Percentiles rank a stretch among this genome's conserved stretches.
These are phyloP conservation scores for Pelochelys cantorii DNA, from an alignment of 2,797 vertebrate species.

Conservation along the genomic window DNA sequence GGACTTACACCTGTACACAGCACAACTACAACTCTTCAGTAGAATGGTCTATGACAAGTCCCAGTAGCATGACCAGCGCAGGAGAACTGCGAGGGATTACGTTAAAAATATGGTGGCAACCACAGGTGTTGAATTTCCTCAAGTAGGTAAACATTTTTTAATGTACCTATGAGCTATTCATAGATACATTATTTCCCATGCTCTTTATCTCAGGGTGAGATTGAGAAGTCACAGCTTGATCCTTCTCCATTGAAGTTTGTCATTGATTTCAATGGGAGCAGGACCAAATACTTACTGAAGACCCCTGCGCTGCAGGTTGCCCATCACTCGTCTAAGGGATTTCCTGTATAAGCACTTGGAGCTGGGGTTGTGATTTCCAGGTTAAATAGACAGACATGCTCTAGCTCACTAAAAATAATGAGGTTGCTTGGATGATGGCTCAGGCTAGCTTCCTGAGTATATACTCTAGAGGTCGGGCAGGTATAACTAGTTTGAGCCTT, in stretches of 20 bases:
- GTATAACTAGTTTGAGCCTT: background rate
- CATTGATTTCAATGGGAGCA: background rate
- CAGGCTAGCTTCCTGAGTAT: background rate
- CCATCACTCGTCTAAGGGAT: background rate
- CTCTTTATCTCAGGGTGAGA: background rate
- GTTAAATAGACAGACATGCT: background rate
- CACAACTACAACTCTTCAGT: background rate
- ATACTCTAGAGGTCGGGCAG: background rate
- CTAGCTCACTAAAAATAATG: background rate
- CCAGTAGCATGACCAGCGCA: background rate
- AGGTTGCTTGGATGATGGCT: background rate
- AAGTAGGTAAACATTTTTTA: background rate
- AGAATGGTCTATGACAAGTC: background rate
- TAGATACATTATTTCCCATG: background rate
- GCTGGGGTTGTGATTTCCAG: background rate
- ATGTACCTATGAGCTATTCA: background rate
- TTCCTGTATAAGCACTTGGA: background rate
- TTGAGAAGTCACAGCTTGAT: background rate
- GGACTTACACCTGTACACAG: background rate
- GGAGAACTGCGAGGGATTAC: background rate
- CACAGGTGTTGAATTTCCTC: background rate
- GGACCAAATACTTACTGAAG: conserved; percentile 16
- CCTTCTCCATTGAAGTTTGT: background rate
- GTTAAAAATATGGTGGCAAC: background rate
- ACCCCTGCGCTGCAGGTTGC: too few relatives aligned